These are phyloP conservation scores for Chaetorhynchus papuensis DNA, from an alignment of 2,113 vertebrate genomes.

Conservation along the genomic window DNA sequence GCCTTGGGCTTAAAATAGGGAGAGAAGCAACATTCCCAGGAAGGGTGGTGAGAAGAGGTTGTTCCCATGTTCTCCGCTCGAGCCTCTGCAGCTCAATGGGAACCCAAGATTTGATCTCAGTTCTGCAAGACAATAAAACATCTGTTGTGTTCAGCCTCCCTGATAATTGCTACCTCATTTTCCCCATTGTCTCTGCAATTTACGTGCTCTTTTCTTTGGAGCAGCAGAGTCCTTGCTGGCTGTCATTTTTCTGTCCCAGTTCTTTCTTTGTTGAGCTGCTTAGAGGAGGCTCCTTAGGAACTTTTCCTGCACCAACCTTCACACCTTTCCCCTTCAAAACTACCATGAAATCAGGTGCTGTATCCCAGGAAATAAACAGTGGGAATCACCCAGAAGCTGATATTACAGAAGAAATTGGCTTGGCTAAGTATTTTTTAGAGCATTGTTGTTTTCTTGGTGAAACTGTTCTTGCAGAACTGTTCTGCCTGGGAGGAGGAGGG, in stretches of 20 bases:
- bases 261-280: not conserved
- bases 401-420: not conserved
- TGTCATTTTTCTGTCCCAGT: not conserved
- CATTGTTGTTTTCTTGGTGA: not conserved
- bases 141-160: slow-evolving; percentile 39
- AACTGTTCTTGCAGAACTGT: not conserved
- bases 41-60: not conserved
- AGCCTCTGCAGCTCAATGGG: not conserved
- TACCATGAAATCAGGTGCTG: not conserved
- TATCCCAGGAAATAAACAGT: not conserved
- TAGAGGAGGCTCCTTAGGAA: not conserved
- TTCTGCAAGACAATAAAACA: slow-evolving; percentile 33
- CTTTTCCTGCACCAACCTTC: not conserved
- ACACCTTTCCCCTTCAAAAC: not conserved
- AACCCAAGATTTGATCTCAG: not conserved
- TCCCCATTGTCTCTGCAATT: not conserved
- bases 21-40: not conserved
- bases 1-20: not conserved
- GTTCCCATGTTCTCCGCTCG: not conserved
- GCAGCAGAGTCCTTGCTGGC: not conserved
- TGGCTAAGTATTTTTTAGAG: not conserved
- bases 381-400: not conserved
- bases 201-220: not conserved
- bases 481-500: not conserved
- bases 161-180: slow-evolving; percentile 10